phyloP scores from a whole-genome alignment of 2,113 vertebrate species.

The Heterochromis multidens region DNA sequence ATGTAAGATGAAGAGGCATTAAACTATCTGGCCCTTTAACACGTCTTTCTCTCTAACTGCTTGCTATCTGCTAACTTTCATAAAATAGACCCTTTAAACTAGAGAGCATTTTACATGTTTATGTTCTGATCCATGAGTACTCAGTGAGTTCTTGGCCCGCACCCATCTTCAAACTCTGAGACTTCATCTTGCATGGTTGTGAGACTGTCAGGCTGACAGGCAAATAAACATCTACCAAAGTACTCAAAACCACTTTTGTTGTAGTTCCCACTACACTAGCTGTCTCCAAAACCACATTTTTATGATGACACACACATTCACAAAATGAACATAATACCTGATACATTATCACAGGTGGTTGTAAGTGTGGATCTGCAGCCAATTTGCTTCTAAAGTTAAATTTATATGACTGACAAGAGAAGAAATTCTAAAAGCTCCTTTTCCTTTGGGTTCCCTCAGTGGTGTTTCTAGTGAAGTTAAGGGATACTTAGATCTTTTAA shows the following conservation, averaged over 20 bases:
- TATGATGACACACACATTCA: not conserved
- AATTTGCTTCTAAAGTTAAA: not conserved
- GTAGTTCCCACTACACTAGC: not conserved
- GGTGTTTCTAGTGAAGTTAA: not conserved
- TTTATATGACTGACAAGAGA: conserved; percentile 5
- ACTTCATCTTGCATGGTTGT: not conserved
- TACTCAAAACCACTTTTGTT: not conserved
- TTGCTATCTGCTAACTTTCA: not conserved
- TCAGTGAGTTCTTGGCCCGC: not conserved
- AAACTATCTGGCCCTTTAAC: not conserved
- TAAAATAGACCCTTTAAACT: not conserved
- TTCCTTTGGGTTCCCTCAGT: not conserved
- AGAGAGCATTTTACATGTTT: no score
- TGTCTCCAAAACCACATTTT: not conserved
- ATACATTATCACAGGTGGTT: not conserved
- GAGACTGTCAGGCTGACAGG: not conserved
- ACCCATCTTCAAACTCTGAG: not conserved
- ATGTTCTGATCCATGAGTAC: not conserved
- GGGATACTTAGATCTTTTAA: not conserved
- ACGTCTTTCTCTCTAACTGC: conserved; percentile 1
- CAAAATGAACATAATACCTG: not conserved
- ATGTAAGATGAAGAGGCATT: conserved; percentile 1
- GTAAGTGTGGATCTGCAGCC: not conserved
- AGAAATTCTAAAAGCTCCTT: not conserved
- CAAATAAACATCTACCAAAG: not conserved